A percentile compares a stretch with the other conserved stretches of the same genome.
Evolutionary conservation across 2,888 invertebrate species (phyloP).

Genomic region (Papilio demoleus): DNA sequence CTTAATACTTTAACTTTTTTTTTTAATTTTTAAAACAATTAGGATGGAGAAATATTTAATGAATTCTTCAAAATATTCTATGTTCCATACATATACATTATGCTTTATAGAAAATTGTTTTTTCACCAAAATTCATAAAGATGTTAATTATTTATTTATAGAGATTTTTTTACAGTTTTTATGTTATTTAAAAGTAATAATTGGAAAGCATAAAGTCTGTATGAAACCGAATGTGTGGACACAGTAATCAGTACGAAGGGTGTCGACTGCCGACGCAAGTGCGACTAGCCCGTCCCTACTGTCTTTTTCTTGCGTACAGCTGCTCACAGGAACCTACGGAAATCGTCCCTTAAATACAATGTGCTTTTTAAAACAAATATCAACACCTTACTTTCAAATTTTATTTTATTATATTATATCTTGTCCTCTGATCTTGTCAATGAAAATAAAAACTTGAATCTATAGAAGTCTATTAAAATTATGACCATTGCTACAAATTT

Average conservation of each 20-base stretch:
- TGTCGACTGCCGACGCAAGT: conserved; percentile 50
- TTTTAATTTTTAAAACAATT: not conserved
- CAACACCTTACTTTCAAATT: conserved; percentile 9
- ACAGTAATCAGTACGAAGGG: conserved; percentile 35
- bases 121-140: not conserved
- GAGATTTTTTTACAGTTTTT: too few relatives aligned
- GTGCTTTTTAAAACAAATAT: conserved; percentile 25
- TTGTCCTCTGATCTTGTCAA: too few relatives aligned
- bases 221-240: conserved; percentile 1
- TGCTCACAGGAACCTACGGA: conserved; percentile 33
- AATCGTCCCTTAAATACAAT: conserved; percentile 31
- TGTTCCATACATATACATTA: not conserved
- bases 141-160: too few relatives aligned
- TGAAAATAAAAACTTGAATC: too few relatives aligned
- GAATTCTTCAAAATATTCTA: not conserved
- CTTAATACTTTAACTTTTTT: not conserved
- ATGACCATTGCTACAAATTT: too few relatives aligned
- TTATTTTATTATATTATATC: too few relatives aligned
- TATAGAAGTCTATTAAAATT: too few relatives aligned
- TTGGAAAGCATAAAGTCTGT: not conserved
- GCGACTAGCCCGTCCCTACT: conserved; percentile 49
- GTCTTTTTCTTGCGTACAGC: conserved; percentile 51
- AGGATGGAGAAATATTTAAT: not conserved
- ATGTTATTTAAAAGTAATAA: not conserved
- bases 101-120: not conserved